Evolutionary conservation across 2,888 invertebrate species (phyloP).

Genomic region (Drosophila kanekoi): DNA sequence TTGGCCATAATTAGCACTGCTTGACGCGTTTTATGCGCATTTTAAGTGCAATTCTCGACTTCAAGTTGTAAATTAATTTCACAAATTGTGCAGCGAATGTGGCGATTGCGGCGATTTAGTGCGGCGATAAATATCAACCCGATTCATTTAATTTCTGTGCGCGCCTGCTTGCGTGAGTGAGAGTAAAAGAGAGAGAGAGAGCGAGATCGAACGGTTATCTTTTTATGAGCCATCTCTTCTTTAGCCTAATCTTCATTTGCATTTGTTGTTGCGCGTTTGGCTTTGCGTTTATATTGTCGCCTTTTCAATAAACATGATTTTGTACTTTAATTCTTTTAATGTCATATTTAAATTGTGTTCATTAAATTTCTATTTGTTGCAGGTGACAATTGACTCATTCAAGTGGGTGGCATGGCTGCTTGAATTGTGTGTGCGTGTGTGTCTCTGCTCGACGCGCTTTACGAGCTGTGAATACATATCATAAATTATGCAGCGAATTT

Average conservation of each 20-base stretch:
- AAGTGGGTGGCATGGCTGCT: too few relatives aligned
- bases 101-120: constrained; percentile 62
- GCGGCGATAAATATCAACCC: constrained; percentile 63
- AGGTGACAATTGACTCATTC: constrained; percentile 5
- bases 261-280: constrained; percentile 5
- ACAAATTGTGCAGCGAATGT: constrained; percentile 72
- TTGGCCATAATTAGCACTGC: constrained; percentile 69
- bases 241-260: constrained; percentile 13
- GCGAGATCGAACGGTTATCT: neutral
- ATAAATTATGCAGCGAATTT: too few relatives aligned
- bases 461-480: too few relatives aligned
- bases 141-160: constrained; percentile 16
- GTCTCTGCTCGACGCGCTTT: too few relatives aligned
- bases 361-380: constrained; percentile 62
- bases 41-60: constrained; percentile 69
- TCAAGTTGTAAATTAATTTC: constrained; percentile 75
- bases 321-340: constrained; percentile 68
- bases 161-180: neutral
- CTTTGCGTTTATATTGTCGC: constrained; percentile 26
- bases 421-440: too few relatives aligned
- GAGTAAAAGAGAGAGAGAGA: neutral
- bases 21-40: constrained; percentile 70
- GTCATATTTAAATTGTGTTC: constrained; percentile 70
- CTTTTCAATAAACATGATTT: constrained; percentile 73
- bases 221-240: constrained; percentile 4